Evolutionary conservation across 92 coral and sea anemone genomes (phyloP).

Genomic region (Virgularia gustaviana): DNA sequence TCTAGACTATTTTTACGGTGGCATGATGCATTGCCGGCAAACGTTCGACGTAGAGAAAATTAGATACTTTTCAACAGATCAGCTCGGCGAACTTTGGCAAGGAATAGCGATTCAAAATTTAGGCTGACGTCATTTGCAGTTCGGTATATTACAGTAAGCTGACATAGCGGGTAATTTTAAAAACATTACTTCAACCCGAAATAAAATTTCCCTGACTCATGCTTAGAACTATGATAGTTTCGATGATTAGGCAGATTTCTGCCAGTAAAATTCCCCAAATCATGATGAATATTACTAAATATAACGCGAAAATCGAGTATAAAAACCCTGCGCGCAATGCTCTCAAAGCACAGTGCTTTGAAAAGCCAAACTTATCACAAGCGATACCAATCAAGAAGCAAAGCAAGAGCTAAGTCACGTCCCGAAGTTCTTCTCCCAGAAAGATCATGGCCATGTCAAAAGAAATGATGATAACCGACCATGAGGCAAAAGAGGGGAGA

Average conservation of each 20-base stretch:
- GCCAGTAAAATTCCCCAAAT: conserved; percentile 7
- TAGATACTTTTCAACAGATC: background rate
- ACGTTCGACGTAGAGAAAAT: background rate
- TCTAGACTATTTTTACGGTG: too few relatives aligned
- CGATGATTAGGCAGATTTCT: conserved; percentile 13
- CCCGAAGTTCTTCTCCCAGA: too few relatives aligned
- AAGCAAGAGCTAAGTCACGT: too few relatives aligned
- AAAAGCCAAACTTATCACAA: background rate
- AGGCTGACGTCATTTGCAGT: conserved; percentile 9
- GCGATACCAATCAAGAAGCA: background rate
- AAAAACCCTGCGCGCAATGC: too few relatives aligned
- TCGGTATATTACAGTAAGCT: background rate
- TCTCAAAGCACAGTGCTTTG: background rate
- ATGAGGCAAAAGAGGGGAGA: conserved; percentile 8
- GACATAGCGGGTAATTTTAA: conserved; percentile 9
- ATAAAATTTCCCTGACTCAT: background rate
- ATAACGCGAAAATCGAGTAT: background rate
- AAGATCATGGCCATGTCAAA: background rate
- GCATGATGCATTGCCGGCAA: background rate
- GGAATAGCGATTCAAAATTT: conserved; percentile 10
- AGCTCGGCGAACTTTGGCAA: background rate
- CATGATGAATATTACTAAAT: conserved; percentile 5
- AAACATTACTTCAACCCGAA: background rate
- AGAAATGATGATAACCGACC: conserved; percentile 23
- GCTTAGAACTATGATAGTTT: background rate